Evolutionary conservation across 2,113 vertebrate genomes (phyloP).

Genomic region (Anguilla rostrata): DNA sequence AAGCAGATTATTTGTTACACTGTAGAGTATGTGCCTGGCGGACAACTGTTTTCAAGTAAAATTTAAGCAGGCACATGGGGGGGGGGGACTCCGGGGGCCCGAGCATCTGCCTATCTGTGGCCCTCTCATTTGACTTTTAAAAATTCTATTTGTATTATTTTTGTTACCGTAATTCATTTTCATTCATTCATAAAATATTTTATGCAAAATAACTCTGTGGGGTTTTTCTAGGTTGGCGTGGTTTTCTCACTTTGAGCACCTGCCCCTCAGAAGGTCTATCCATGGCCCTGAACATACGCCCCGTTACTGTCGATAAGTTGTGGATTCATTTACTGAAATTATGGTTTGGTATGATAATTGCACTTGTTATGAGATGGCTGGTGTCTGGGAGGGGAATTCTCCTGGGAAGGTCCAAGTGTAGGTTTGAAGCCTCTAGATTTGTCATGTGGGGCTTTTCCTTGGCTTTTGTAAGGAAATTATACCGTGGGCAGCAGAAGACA

Average conservation of each 20-base stretch:
- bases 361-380: not conserved
- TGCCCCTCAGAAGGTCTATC: no score
- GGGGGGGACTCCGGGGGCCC: no score
- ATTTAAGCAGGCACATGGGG: no score
- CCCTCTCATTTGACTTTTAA: no score
- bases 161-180: no score
- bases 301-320: not conserved
- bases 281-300: no score
- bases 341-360: not conserved
- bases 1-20: not conserved
- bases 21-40: not conserved
- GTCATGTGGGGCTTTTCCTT: slow-evolving; percentile 15
- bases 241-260: no score
- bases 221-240: no score
- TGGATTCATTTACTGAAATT: not conserved
- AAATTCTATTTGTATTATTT: no score
- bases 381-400: slow-evolving; percentile 19
- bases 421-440: not conserved
- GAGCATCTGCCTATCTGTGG: no score
- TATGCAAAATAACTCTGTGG: no score
- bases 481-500: not conserved
- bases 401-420: slow-evolving; percentile 14
- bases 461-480: slow-evolving; percentile 1
- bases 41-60: not conserved
- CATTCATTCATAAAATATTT: no score